Percentiles rank a stretch among this genome's conserved stretches.
These are phyloP conservation scores for Polyploca ridens DNA, from an alignment of 2,888 invertebrate species.

Conservation along the genomic window DNA sequence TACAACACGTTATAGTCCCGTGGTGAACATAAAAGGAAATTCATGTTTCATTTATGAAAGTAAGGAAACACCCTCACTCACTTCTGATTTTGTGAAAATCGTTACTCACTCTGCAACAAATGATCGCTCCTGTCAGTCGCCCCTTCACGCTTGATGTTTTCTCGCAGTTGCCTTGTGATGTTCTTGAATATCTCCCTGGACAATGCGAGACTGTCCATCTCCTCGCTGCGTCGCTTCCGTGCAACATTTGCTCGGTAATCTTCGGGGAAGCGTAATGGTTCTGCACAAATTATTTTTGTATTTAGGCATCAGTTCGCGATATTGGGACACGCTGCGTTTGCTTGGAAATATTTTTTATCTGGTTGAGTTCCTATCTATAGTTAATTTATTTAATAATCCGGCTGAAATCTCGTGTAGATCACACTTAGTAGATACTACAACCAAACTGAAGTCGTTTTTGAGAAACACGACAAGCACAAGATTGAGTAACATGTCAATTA, in stretches of 20 bases:
- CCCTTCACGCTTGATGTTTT: slow-evolving; percentile 79
- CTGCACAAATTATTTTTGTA: slow-evolving; percentile 51
- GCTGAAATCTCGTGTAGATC: background rate
- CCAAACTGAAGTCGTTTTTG: no score
- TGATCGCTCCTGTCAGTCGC: slow-evolving; percentile 74
- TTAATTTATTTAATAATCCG: background rate
- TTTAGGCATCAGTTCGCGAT: slow-evolving; percentile 26
- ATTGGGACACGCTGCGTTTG: background rate
- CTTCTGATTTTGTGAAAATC: slow-evolving; percentile 34
- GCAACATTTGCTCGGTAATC: slow-evolving; percentile 66
- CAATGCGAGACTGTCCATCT: slow-evolving; percentile 76
- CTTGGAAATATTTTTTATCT: background rate
- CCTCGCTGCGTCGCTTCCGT: slow-evolving; percentile 71
- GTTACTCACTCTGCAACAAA: slow-evolving; percentile 74
- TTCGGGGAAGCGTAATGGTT: slow-evolving; percentile 74
- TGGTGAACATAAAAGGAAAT: slow-evolving; percentile 22
- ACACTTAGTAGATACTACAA: background rate
- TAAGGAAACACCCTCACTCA: slow-evolving; percentile 18
- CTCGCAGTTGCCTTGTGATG: slow-evolving; percentile 80
- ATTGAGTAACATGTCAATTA: no score
- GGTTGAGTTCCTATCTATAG: background rate
- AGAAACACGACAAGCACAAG: no score
- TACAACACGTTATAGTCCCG: slow-evolving; percentile 14
- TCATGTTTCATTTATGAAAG: slow-evolving; percentile 26
- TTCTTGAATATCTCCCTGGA: slow-evolving; percentile 82